Evolutionary conservation across 2,888 invertebrate species (phyloP).

Genomic region (Cybosia mesomella): DNA sequence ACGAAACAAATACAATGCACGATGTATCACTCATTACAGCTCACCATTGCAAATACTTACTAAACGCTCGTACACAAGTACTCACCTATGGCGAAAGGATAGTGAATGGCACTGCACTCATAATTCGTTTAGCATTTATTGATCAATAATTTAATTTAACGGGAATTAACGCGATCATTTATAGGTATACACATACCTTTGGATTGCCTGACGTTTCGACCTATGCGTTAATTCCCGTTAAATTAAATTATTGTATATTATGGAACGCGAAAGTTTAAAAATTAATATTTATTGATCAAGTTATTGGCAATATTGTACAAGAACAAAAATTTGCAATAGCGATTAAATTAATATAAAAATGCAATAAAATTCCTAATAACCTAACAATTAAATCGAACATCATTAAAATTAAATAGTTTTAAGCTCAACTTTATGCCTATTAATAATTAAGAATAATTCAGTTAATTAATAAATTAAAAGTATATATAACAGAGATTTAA

Average conservation of each 20-base stretch:
- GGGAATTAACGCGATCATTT: too few species aligned
- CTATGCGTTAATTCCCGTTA: too few species aligned
- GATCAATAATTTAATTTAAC: too few species aligned
- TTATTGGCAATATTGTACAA: slow-evolving; percentile 59
- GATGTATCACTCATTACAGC: slow-evolving; percentile 36
- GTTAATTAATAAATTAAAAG: slow-evolving; percentile 41
- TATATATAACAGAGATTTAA: slow-evolving; percentile 53
- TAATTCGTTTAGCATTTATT: slow-evolving; percentile 44
- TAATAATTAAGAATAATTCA: slow-evolving; percentile 58
- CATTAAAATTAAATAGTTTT: slow-evolving; percentile 68
- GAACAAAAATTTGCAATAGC: slow-evolving; percentile 59
- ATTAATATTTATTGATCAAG: slow-evolving; percentile 38
- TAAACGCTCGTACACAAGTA: slow-evolving; percentile 41
- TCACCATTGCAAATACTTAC: slow-evolving; percentile 62
- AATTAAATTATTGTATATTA: too few species aligned
- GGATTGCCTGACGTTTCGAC: too few species aligned
- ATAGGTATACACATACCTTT: too few species aligned
- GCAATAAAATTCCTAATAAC: slow-evolving; percentile 60
- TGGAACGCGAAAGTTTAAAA: too few species aligned
- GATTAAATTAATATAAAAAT: slow-evolving; percentile 52
- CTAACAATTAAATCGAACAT: slow-evolving; percentile 62
- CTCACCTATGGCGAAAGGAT: slow-evolving; percentile 47
- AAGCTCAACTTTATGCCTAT: slow-evolving; percentile 68
- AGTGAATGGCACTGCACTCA: slow-evolving; percentile 60
- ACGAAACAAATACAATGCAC: slow-evolving; percentile 60